Conservation (phyloP, 2,888 invertebrate genomes). For the Macroteleia sp. region DNA sequence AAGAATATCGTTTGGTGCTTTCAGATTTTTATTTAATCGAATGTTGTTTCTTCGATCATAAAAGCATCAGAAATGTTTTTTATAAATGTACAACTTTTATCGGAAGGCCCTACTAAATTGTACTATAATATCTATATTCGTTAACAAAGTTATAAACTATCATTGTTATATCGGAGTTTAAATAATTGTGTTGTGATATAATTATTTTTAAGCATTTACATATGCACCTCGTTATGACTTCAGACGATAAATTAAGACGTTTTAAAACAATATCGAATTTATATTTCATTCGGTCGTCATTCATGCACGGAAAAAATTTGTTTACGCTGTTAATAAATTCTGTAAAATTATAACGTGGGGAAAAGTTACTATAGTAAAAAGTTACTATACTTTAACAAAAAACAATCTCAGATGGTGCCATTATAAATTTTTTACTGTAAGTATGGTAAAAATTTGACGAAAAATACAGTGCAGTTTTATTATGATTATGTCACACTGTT, state of each 20-base stretch:
- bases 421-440: no score
- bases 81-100: slow-evolving; percentile 28
- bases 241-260: slow-evolving; percentile 11
- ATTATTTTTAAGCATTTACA: slow-evolving; percentile 48
- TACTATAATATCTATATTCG: slow-evolving; percentile 38
- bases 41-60: neutral
- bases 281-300: neutral
- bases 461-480: no score
- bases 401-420: no score
- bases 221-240: slow-evolving; percentile 24
- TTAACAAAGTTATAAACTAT: slow-evolving; percentile 41
- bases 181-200: slow-evolving; percentile 33
- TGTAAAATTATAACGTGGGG: no score
- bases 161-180: slow-evolving; percentile 28
- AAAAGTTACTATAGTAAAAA: no score
- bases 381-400: no score
- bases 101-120: slow-evolving; percentile 5
- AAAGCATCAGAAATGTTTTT: slow-evolving; percentile 20
- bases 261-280: slow-evolving; percentile 10
- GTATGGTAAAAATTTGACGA: no score
- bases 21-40: no score
- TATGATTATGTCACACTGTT: no score
- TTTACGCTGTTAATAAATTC: no score
- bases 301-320: no score
- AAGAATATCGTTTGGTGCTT: no score